Evolutionary conservation across 1,140 invertebrate genomes (phyloP).

Genomic region (Drosophila funebris): DNA sequence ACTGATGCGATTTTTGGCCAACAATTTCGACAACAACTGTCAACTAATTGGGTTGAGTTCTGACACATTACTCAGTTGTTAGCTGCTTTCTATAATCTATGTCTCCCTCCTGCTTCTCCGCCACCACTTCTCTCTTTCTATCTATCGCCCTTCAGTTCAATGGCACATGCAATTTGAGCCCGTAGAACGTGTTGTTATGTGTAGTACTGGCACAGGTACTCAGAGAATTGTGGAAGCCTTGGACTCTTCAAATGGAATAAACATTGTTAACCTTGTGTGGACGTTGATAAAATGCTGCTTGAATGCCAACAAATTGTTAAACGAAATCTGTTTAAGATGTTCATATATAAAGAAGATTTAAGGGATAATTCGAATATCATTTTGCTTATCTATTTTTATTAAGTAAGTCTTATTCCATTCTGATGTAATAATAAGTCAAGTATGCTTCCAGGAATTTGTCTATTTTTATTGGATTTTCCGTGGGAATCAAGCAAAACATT

Average conservation of each 20-base stretch:
- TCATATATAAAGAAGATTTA: neutral
- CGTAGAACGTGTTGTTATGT: constrained; percentile 4
- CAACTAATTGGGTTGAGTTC: constrained; percentile 7
- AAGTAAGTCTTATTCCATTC: neutral
- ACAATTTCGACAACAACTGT: neutral
- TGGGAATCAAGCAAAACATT: neutral
- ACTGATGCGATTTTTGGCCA: neutral
- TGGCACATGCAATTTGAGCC: constrained; percentile 1
- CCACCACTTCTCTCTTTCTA: neutral
- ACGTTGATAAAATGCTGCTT: neutral
- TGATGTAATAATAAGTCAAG: neutral
- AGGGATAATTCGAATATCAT: neutral
- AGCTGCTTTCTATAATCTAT: neutral
- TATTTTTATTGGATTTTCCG: no score
- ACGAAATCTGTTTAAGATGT: no score
- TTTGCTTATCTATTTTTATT: neutral
- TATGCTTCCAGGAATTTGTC: neutral
- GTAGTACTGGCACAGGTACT: neutral
- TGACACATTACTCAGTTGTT: neutral
- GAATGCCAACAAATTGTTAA: neutral
- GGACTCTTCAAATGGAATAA: constrained; percentile 1
- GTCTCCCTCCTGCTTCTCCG: neutral
- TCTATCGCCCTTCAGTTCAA: constrained; percentile 10
- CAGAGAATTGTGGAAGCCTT: neutral
- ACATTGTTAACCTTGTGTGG: neutral